These are phyloP conservation scores for Drosophila setifemur DNA, from an alignment of 1,140 invertebrate species.

Conservation along the genomic window DNA sequence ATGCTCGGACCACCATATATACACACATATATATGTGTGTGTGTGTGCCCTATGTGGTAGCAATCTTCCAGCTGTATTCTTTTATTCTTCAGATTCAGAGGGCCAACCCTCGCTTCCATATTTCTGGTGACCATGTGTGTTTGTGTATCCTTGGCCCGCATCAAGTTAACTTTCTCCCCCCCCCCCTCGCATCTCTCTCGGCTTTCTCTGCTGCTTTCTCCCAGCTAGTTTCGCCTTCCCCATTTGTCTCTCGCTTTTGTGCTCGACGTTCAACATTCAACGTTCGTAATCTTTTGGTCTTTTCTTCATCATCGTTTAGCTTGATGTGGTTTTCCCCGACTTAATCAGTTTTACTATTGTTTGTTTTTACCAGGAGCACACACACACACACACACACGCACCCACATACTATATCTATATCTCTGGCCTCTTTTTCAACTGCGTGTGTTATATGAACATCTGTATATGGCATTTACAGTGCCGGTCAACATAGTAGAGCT, in stretches of 20 bases:
- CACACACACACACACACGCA: slow-evolving; percentile 1
- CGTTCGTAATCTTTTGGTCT: slow-evolving; percentile 77
- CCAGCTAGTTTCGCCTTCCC: neutral
- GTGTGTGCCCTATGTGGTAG: slow-evolving; percentile 4
- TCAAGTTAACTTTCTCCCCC: slow-evolving; percentile 25
- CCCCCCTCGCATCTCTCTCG: neutral
- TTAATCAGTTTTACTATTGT: slow-evolving; percentile 81
- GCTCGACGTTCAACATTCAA: slow-evolving; percentile 47
- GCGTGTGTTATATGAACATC: neutral
- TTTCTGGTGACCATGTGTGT: slow-evolving; percentile 53
- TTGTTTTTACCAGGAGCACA: slow-evolving; percentile 62
- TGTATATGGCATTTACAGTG: neutral
- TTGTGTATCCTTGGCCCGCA: slow-evolving; percentile 50
- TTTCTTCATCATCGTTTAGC: slow-evolving; percentile 80
- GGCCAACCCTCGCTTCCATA: slow-evolving; percentile 56
- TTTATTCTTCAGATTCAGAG: slow-evolving; percentile 26
- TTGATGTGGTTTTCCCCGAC: slow-evolving; percentile 78
- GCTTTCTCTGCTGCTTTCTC: neutral
- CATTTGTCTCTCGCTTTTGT: slow-evolving; percentile 23
- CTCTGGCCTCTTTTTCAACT: neutral
- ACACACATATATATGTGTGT: neutral
- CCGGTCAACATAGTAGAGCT: neutral
- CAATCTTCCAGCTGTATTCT: slow-evolving; percentile 18
- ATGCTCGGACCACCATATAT: slow-evolving; percentile 33
- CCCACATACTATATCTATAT: neutral